Evolutionary conservation across 2,113 vertebrate species (phyloP).

Genomic region (Dromiciops gliroides): DNA sequence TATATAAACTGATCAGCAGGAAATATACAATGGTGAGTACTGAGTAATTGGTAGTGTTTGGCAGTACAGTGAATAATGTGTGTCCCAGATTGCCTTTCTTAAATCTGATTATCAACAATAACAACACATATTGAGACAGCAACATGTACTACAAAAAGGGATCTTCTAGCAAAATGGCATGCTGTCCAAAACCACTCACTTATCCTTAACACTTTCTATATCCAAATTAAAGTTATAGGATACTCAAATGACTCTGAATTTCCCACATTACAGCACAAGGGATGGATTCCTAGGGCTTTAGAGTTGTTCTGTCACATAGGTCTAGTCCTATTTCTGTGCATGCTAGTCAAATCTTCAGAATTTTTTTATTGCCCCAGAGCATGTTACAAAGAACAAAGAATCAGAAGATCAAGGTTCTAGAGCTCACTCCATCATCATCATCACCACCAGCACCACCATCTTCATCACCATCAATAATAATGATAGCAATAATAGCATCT

Average conservation of each 20-base stretch:
- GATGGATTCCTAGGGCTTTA: background rate
- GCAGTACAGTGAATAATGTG: background rate
- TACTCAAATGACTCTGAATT: background rate
- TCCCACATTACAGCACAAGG: background rate
- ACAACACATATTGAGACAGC: background rate
- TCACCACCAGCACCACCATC: too few species aligned
- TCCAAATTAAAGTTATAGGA: background rate
- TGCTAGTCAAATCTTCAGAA: background rate
- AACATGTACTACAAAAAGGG: background rate
- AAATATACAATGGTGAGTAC: background rate
- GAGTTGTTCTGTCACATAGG: background rate
- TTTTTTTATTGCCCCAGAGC: background rate
- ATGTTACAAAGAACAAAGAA: background rate
- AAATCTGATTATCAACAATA: background rate
- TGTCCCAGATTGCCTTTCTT: background rate
- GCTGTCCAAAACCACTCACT: background rate
- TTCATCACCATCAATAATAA: too few species aligned
- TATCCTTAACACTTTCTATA: background rate
- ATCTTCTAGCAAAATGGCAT: background rate
- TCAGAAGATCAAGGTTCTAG: background rate
- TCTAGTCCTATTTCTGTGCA: background rate
- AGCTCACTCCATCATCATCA: background rate
- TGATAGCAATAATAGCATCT: background rate
- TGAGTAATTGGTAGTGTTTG: background rate
- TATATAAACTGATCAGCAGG: background rate